These are phyloP conservation scores for Dipodomys ordii DNA, from an alignment of 2,113 vertebrate genomes.

Conservation along the genomic window DNA sequence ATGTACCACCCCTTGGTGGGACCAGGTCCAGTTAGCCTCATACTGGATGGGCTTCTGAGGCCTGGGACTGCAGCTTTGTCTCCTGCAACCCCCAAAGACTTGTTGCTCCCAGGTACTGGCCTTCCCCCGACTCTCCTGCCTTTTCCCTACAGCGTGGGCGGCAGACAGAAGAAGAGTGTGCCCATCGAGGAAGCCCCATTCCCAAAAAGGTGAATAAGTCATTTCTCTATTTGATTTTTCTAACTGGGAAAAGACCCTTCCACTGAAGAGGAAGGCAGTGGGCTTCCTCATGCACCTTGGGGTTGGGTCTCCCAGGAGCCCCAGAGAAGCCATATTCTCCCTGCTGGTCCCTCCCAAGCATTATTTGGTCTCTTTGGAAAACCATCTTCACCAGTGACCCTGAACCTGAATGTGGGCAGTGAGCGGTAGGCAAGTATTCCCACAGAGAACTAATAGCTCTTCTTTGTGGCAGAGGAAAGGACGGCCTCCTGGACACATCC, in stretches of 20 bases:
- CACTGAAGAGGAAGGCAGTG: background rate
- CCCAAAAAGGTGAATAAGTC: constrained; percentile 93
- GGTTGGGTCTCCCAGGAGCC: background rate
- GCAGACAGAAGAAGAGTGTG: constrained; percentile 91
- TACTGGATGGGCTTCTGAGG: background rate
- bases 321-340: background rate
- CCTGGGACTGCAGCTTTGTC: background rate
- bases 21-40: background rate
- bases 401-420: background rate
- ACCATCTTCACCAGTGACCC: background rate
- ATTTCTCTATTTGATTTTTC: background rate
- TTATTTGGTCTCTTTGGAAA: constrained; percentile 34
- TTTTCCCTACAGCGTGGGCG: constrained; percentile 88
- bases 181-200: constrained; percentile 92
- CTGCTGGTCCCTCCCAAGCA: background rate
- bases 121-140: background rate
- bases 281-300: background rate
- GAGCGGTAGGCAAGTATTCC: background rate
- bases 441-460: constrained; percentile 56
- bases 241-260: background rate
- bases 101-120: background rate
- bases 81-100: background rate
- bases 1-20: background rate
- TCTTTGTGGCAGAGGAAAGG: constrained; percentile 92
- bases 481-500: constrained; percentile 89